These are phyloP conservation scores for Bombus pascuorum DNA, from an alignment of 1,140 invertebrate species.

Conservation along the genomic window DNA sequence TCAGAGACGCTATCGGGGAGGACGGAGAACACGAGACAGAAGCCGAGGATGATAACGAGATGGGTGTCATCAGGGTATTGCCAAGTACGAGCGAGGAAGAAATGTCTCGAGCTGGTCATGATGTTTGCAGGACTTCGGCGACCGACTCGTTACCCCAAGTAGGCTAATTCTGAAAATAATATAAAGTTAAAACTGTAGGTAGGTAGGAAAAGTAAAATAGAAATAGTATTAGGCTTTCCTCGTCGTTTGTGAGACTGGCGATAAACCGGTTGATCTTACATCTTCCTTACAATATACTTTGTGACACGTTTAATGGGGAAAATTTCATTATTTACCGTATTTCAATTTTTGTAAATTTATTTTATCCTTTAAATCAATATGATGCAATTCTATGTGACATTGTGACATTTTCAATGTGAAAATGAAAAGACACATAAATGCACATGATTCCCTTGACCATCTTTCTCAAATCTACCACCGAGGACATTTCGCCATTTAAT, in stretches of 20 bases:
- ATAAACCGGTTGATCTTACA: too few relatives aligned
- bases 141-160: constrained; percentile 76
- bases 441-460: too few relatives aligned
- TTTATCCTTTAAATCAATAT: too few relatives aligned
- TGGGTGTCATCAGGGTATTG: constrained; percentile 75
- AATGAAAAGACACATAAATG: too few relatives aligned
- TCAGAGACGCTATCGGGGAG: constrained; percentile 70
- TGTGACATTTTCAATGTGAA: too few relatives aligned
- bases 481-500: too few relatives aligned
- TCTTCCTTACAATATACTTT: too few relatives aligned
- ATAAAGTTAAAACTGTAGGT: neutral
- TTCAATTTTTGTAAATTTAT: neutral
- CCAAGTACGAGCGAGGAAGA: constrained; percentile 80
- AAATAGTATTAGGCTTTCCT: neutral
- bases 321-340: neutral
- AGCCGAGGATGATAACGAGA: constrained; percentile 72
- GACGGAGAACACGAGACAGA: constrained; percentile 71
- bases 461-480: too few relatives aligned
- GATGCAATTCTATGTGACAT: too few relatives aligned
- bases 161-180: constrained; percentile 3
- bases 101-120: constrained; percentile 54
- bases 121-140: constrained; percentile 55
- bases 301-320: too few relatives aligned
- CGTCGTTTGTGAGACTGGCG: neutral
- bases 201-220: neutral